phyloP scores from a whole-genome alignment of 2,113 vertebrate species.

The Antechinus stuartii region DNA sequence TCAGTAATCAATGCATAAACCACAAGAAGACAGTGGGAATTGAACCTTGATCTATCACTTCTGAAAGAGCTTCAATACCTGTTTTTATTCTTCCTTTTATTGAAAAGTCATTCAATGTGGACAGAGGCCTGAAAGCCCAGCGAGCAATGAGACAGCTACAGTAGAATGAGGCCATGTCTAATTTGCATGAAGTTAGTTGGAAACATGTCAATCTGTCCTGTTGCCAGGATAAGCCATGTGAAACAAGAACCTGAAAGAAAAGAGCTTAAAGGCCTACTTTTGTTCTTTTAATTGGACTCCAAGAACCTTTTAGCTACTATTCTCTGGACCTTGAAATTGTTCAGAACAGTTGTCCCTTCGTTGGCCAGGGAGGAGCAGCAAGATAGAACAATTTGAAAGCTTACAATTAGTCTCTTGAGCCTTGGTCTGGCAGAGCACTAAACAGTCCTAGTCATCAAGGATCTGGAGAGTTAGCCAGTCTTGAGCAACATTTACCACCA shows the following conservation, averaged over 20 bases:
- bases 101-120: neutral
- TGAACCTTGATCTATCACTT: neutral
- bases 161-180: neutral
- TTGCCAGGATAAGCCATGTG: neutral
- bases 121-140: neutral
- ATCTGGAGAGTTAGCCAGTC: neutral
- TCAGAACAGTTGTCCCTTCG: neutral
- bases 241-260: conserved; percentile 27
- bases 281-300: neutral
- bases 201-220: neutral
- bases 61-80: neutral
- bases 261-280: conserved; percentile 6
- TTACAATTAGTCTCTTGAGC: neutral
- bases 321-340: conserved; percentile 40
- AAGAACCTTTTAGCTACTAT: neutral
- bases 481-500: neutral
- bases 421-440: neutral
- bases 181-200: neutral
- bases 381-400: neutral
- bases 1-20: neutral
- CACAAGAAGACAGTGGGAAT: neutral
- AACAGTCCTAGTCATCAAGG: too few species aligned
- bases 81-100: neutral
- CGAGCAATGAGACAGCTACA: neutral
- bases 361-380: neutral